A percentile compares a stretch with the other conserved stretches of the same genome.
Conservation (phyloP, 2,113 vertebrate genomes). For the Dicerorhinus sumatrensis region DNA sequence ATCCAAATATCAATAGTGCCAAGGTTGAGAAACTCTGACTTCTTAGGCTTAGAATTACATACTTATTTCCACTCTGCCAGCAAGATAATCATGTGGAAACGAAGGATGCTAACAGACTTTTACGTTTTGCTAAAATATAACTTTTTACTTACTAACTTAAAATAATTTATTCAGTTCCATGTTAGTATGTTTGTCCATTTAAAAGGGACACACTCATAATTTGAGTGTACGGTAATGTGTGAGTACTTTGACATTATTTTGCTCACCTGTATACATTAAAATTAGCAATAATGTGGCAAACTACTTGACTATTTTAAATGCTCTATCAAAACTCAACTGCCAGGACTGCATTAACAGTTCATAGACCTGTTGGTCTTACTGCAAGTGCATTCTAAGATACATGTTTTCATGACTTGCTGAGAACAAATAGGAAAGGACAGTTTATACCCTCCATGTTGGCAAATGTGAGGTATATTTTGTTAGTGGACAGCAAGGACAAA, state of each 20-base stretch:
- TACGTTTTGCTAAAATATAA: not conserved
- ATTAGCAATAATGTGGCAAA: not conserved
- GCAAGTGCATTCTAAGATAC: not conserved
- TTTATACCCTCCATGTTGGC: accelerated
- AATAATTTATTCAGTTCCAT: not conserved
- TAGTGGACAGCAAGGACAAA: not conserved
- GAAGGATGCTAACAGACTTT: not conserved
- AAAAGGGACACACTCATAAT: not conserved
- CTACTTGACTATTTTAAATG: not conserved
- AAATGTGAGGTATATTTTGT: not conserved
- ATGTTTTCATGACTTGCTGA: not conserved
- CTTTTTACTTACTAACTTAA: not conserved
- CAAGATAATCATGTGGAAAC: not conserved
- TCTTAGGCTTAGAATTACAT: not conserved
- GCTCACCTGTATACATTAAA: not conserved
- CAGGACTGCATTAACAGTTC: not conserved
- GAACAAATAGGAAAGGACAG: not conserved
- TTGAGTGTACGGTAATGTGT: not conserved
- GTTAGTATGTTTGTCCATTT: not conserved
- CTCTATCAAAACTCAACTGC: not conserved
- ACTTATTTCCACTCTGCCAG: not conserved
- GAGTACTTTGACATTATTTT: not conserved
- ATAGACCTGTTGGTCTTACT: not conserved
- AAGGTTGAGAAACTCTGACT: not conserved
- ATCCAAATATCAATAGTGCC: not conserved